Evolutionary conservation across 2,113 vertebrate genomes (phyloP).

Genomic region (Taurulus bubalis): DNA sequence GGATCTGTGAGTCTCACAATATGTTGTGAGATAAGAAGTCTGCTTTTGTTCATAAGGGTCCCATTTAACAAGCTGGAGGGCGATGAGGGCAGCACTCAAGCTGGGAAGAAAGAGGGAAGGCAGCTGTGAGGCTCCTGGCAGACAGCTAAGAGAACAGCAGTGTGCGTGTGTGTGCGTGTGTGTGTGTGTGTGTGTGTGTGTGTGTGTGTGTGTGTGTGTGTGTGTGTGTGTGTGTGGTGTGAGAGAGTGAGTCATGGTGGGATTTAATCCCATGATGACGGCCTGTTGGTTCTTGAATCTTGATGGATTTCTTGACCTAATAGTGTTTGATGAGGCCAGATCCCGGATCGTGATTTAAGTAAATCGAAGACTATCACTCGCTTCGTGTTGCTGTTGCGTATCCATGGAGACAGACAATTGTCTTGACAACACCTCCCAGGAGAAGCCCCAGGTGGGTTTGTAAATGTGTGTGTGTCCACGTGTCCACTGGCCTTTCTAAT

Average conservation of each 20-base stretch:
- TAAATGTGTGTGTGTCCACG: slow-evolving; percentile 13
- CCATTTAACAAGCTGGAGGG: slow-evolving; percentile 11
- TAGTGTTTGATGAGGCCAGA: slow-evolving; percentile 26
- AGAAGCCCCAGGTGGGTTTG: slow-evolving; percentile 53
- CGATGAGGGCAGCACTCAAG: slow-evolving; percentile 18
- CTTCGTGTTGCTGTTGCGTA: slow-evolving; percentile 56
- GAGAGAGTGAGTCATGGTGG: neutral
- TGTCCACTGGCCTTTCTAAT: slow-evolving; percentile 52
- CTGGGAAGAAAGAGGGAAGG: slow-evolving; percentile 28
- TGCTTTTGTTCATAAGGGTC: neutral
- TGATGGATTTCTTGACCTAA: slow-evolving; percentile 44
- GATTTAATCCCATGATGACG: slow-evolving; percentile 29
- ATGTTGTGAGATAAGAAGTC: slow-evolving; percentile 9
- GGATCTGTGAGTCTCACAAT: slow-evolving; percentile 2
- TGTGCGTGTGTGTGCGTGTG: slow-evolving; percentile 22
- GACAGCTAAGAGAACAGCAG: slow-evolving; percentile 29
- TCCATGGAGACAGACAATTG: slow-evolving; percentile 69
- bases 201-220: neutral
- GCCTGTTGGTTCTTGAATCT: slow-evolving; percentile 3
- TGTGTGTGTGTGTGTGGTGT: neutral
- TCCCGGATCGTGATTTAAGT: slow-evolving; percentile 33
- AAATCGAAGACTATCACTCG: slow-evolving; percentile 51
- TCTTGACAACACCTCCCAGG: slow-evolving; percentile 49
- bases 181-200: neutral
- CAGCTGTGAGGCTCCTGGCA: slow-evolving; percentile 43